A percentile compares a stretch with the other conserved stretches of the same genome.
Conservation (phyloP, 2,797 vertebrate species). For the Cynodonichthys magdalenae region DNA sequence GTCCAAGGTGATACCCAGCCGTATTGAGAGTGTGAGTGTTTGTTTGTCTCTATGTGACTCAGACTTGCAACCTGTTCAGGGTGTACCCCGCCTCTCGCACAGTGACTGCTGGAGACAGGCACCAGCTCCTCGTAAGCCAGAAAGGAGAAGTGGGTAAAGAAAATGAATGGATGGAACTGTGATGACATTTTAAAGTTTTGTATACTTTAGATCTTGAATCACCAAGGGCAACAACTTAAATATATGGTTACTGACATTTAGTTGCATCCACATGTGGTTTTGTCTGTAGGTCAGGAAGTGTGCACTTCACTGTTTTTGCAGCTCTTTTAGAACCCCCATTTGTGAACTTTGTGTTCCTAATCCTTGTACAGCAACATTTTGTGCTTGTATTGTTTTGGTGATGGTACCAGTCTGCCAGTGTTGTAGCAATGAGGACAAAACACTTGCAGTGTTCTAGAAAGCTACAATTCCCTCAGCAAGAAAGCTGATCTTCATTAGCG, state of each 20-base stretch:
- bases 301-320: conserved; percentile 48
- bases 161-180: conserved; percentile 12
- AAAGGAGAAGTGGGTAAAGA: no score
- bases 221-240: conserved; percentile 42
- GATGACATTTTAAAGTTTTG: conserved; percentile 51
- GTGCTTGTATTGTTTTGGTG: conserved; percentile 45
- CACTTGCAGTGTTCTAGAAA: conserved; percentile 30
- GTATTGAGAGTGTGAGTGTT: no score
- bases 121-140: no score
- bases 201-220: conserved; percentile 49
- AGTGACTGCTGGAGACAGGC: no score
- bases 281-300: conserved; percentile 75
- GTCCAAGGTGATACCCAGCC: no score
- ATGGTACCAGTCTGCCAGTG: conserved; percentile 27
- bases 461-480: conserved; percentile 37
- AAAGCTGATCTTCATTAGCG: conserved; percentile 69
- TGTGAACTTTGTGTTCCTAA: conserved; percentile 38
- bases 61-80: no score
- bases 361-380: conserved; percentile 38
- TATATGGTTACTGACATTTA: conserved; percentile 72
- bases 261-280: conserved; percentile 78
- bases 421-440: conserved; percentile 31
- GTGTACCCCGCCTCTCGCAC: no score
- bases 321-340: conserved; percentile 52
- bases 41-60: no score